Percentiles rank a stretch among this genome's conserved stretches.
phyloP scores from a whole-genome alignment of 2,888 invertebrate genomes.

The Apodemia mormo region DNA sequence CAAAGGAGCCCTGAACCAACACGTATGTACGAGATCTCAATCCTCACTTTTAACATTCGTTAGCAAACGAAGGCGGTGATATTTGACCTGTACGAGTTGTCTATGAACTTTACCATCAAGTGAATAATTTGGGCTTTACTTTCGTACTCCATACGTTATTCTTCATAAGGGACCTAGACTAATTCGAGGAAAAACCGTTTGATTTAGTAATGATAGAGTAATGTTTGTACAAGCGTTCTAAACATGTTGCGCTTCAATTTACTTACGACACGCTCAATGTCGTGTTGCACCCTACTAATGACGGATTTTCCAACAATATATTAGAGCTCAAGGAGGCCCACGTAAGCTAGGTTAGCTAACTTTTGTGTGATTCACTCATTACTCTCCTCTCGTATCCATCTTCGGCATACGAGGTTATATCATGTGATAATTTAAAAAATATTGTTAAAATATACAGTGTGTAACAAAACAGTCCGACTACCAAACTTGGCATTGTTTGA shows the following conservation, averaged over 20 bases:
- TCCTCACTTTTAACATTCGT: no score
- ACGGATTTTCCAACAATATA: constrained; percentile 15
- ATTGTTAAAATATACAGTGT: no score
- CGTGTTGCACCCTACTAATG: not conserved
- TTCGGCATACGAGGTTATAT: constrained; percentile 3
- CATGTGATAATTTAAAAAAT: not conserved
- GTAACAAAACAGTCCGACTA: no score
- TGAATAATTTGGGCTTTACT: no score
- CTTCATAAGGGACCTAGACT: not conserved
- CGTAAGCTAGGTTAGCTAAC: constrained; percentile 3
- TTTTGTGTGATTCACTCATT: not conserved
- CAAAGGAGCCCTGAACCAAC: no score
- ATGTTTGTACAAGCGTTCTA: not conserved
- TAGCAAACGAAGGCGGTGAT: no score
- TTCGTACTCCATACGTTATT: not conserved
- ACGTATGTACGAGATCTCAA: no score
- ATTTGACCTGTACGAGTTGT: not conserved
- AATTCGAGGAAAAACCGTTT: not conserved
- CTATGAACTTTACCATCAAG: not conserved
- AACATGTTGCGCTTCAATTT: not conserved
- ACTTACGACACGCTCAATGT: constrained; percentile 5
- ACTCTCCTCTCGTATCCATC: not conserved
- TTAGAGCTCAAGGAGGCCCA: constrained; percentile 9
- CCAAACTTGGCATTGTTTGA: no score
- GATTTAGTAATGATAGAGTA: not conserved